Evolutionary conservation across 2,797 vertebrate genomes (phyloP).

Genomic region (Avahi laniger): DNA sequence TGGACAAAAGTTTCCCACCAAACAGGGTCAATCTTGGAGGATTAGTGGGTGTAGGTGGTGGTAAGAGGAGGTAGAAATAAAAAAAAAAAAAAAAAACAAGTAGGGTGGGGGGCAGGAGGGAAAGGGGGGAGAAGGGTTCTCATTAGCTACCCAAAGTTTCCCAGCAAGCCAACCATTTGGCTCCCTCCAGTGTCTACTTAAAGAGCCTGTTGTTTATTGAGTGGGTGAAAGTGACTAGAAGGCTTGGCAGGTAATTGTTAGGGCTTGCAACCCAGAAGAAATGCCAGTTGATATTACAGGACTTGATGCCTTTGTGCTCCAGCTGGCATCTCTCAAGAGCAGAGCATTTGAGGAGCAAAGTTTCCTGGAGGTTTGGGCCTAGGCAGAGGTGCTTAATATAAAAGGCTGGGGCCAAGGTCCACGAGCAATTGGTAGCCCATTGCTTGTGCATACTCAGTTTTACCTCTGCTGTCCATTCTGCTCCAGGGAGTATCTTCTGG

Average conservation of each 20-base stretch:
- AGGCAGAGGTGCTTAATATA: background rate
- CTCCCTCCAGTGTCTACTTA: slow-evolving; percentile 54
- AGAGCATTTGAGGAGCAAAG: background rate
- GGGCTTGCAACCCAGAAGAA: background rate
- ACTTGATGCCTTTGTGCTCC: background rate
- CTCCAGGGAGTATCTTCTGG: background rate
- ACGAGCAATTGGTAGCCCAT: background rate
- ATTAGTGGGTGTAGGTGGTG: background rate
- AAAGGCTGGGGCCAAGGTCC: background rate
- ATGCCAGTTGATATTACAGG: background rate
- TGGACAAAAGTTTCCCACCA: background rate
- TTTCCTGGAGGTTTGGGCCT: background rate
- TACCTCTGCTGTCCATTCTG: background rate
- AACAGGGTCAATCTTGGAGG: background rate
- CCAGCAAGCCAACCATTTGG: background rate
- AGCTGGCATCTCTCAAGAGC: background rate
- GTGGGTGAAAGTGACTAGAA: background rate
- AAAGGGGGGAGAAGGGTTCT: background rate
- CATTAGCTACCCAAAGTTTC: background rate
- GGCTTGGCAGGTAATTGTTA: background rate
- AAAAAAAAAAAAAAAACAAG: background rate
- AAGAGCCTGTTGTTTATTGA: slow-evolving; percentile 45
- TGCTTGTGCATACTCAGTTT: background rate
- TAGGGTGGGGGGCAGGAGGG: background rate
- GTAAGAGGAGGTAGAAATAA: background rate